phyloP scores from a whole-genome alignment of 1,140 invertebrate genomes.

The Mesaphorura yosii region DNA sequence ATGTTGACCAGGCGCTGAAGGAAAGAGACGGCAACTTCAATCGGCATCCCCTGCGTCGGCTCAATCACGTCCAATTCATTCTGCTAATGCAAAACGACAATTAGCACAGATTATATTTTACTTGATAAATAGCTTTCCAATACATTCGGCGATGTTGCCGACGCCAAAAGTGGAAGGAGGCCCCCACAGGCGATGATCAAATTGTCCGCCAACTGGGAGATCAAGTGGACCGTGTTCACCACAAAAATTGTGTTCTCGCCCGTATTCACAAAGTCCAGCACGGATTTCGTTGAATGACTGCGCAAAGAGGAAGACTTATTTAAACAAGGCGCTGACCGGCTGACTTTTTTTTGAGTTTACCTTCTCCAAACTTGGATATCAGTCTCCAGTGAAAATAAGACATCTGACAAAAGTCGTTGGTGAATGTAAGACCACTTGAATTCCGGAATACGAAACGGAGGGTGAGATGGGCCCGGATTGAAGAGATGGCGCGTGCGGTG shows the following conservation, averaged over 20 bases:
- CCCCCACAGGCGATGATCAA: constrained; percentile 98
- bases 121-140: no score
- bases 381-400: constrained; percentile 91
- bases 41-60: constrained; percentile 95
- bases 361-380: constrained; percentile 88
- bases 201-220: constrained; percentile 97
- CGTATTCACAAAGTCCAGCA: constrained; percentile 95
- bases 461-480: constrained; percentile 84
- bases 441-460: constrained; percentile 96
- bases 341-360: constrained; percentile 36
- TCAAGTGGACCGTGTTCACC: constrained; percentile 96
- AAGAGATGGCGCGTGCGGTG: constrained; percentile 62
- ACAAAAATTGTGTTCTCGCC: constrained; percentile 98
- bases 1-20: constrained; percentile 93
- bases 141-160: constrained; percentile 96
- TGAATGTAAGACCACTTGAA: constrained; percentile 99
- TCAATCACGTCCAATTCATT: constrained; percentile 96
- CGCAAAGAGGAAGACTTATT: constrained; percentile 29
- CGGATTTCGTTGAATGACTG: constrained; percentile 90
- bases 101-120: no score
- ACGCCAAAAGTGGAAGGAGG: constrained; percentile 85
- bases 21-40: constrained; percentile 93
- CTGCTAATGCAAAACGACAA: constrained; percentile 44
- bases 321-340: neutral
- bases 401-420: constrained; percentile 88